Conservation (phyloP, 1,140 invertebrate species). For the Pseudomyrmex concolor region DNA sequence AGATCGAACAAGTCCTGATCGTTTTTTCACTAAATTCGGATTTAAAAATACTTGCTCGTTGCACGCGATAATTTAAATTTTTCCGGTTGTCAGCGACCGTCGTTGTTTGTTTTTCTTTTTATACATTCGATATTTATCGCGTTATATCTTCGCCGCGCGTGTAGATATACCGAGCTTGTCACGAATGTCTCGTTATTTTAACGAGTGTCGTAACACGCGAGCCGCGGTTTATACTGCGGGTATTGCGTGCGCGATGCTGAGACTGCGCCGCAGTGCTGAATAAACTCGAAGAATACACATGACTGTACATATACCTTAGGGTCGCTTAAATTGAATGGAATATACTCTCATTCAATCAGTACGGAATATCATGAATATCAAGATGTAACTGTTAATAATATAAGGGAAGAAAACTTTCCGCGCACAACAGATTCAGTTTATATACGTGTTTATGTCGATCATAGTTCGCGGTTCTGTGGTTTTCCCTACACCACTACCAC, state of each 20-base stretch:
- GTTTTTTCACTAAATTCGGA: too few species aligned
- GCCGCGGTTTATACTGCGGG: constrained; percentile 18
- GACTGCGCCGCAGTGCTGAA: not conserved
- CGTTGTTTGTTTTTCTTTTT: not conserved
- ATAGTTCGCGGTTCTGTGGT: not conserved
- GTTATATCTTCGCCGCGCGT: not conserved
- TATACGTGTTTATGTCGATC: too few species aligned
- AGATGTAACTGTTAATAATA: not conserved
- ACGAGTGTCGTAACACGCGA: constrained; percentile 42
- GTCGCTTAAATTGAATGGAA: constrained; percentile 19
- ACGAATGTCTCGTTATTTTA: constrained; percentile 54
- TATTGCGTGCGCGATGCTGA: constrained; percentile 38
- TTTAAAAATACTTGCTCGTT: too few species aligned
- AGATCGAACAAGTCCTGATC: not conserved
- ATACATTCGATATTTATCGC: constrained; percentile 8
- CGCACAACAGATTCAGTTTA: too few species aligned
- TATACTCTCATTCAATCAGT: constrained; percentile 3
- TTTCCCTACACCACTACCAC: not conserved
- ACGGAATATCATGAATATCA: not conserved
- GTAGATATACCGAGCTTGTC: constrained; percentile 10
- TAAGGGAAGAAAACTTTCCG: too few species aligned
- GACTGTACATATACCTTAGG: not conserved
- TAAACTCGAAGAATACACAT: constrained; percentile 12
- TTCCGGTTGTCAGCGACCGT: not conserved
- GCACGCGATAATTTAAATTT: constrained; percentile 7